Evolutionary conservation across 2,888 invertebrate genomes (phyloP).

Genomic region (Smittia aterrima): DNA sequence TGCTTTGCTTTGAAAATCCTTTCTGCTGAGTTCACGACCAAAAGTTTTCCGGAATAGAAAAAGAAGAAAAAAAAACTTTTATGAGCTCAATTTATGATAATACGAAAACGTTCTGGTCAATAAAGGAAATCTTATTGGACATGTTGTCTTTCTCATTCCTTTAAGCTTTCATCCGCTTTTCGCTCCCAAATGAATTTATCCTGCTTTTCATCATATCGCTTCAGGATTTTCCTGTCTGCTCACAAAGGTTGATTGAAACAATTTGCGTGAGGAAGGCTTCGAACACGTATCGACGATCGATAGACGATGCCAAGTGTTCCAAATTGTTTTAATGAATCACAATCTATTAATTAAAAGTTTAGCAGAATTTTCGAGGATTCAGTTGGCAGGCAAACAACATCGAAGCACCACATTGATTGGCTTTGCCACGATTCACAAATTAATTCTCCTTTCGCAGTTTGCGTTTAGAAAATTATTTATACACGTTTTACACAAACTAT

Average conservation of each 20-base stretch:
- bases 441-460: background rate
- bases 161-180: background rate
- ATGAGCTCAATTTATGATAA: conserved; percentile 35
- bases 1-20: too few relatives aligned
- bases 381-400: too few relatives aligned
- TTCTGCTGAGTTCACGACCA: conserved; percentile 36
- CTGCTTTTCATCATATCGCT: background rate
- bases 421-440: background rate
- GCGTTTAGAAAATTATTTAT: background rate
- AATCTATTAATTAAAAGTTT: conserved; percentile 2
- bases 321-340: conserved; percentile 1
- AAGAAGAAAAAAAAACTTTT: conserved; percentile 15
- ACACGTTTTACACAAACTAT: background rate
- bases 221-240: background rate
- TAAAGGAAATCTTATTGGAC: conserved; percentile 33
- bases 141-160: background rate
- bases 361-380: background rate
- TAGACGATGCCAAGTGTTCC: background rate
- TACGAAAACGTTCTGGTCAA: conserved; percentile 37
- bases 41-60: background rate
- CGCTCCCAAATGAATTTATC: background rate
- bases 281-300: background rate
- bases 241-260: background rate
- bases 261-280: background rate
- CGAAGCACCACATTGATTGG: background rate